Base-by-base conservation (phyloP, 2,888 invertebrate genomes). In the Caradrina clavipalpis region DNA sequence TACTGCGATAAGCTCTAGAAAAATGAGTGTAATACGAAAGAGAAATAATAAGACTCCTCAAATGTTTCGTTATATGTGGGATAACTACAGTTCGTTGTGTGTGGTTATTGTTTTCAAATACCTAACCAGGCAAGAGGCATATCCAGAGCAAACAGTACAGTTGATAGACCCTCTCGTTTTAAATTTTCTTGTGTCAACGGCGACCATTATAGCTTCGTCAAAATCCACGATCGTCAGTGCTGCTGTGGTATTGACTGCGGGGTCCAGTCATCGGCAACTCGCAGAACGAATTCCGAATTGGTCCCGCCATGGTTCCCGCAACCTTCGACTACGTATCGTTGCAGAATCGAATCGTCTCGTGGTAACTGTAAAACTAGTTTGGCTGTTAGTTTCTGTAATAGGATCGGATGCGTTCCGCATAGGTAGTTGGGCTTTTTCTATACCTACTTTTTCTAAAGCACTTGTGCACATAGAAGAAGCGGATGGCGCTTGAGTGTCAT, bases 361-460 rank as follows among this genome's bases (percentile, higher is more conserved):
- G 72, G 84, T 94, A 95, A 94, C 95, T 93, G 95, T 95, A 94
- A 92, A 94, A 94, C 94, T 92, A 93, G 94, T 94, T 94, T 92
- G 89, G 88, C 79, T 88, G 89, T 91, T 90, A 89, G 87, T 87
- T 87, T 89, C 90, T 91, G 91, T 93, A 92, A 93, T 94, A 92
- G 89, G 89, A 91, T 92, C 89, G 87, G 90, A 91, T 88, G 90
- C 88, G 91, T 90, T 90, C 88, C 86, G 80, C 78, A 82, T 81
- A 39, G 39, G 45, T 45, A 77, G 81, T 84, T 78, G 68, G 81
- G 64, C 76, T 90, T 90, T 92, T 91, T 91, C 89, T 92, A 84
- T 84, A 26, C 4, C 26, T 26, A 89, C 88, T 90, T 91, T 92
- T 92, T 92, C 88, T 90, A 72, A 82, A 83, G 76, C 88, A 88